Conservation (phyloP, 2,888 invertebrate genomes). For the Gandaritis pyraliata region DNA sequence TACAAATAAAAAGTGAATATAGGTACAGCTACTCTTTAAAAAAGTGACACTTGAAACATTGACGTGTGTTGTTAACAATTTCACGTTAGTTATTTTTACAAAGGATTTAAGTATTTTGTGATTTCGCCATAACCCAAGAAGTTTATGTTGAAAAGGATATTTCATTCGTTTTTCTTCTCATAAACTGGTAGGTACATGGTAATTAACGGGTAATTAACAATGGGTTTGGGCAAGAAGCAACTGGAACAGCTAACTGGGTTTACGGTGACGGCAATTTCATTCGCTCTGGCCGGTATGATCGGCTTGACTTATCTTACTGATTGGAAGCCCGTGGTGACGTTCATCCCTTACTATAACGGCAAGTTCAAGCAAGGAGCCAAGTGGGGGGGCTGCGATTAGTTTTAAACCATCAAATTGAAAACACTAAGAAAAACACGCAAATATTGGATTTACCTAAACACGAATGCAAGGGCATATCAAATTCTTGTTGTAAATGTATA, state of each 20-base stretch:
- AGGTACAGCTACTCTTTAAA: too few relatives aligned
- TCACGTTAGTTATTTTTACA: too few relatives aligned
- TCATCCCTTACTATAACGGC: constrained; percentile 89
- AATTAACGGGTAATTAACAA: constrained; percentile 29
- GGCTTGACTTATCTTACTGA: constrained; percentile 88
- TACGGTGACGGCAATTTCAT: constrained; percentile 82
- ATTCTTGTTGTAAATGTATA: background rate
- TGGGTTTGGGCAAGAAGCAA: constrained; percentile 83
- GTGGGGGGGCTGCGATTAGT: constrained; percentile 34
- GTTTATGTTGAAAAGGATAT: too few relatives aligned
- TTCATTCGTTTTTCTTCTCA: too few relatives aligned
- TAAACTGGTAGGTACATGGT: too few relatives aligned
- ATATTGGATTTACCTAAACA: background rate
- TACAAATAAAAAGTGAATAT: too few relatives aligned
- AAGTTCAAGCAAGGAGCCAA: constrained; percentile 74
- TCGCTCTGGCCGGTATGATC: constrained; percentile 84
- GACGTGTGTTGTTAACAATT: too few relatives aligned
- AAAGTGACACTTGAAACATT: too few relatives aligned
- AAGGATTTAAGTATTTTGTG: too few relatives aligned
- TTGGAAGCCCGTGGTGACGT: constrained; percentile 88
- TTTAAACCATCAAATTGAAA: background rate
- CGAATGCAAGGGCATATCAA: background rate
- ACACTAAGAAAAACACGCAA: background rate
- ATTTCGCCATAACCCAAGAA: too few relatives aligned
- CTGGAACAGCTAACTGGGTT: constrained; percentile 75